phyloP scores from a whole-genome alignment of 2,888 invertebrate species.

The Flexamia atlantica region DNA sequence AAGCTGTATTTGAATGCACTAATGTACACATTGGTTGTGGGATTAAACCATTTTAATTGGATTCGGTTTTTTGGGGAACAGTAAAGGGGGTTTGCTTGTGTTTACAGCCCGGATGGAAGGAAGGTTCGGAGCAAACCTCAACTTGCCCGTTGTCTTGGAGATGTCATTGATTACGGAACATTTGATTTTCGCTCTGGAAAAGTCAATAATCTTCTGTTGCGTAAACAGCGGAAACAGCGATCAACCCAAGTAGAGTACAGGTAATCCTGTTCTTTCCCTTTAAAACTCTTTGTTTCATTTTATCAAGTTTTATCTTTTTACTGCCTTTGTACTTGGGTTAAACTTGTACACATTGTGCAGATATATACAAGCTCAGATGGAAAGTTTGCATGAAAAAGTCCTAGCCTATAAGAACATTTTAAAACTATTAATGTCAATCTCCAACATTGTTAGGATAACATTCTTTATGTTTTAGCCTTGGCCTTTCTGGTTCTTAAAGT shows the following conservation, averaged over 20 bases:
- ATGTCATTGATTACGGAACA: slow-evolving; percentile 86
- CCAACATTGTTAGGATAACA: too few species aligned
- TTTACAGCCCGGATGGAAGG: slow-evolving; percentile 87
- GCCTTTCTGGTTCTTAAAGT: too few species aligned
- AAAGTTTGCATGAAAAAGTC: too few species aligned
- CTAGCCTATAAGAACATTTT: too few species aligned
- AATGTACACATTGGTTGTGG: neutral
- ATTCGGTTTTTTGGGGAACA: slow-evolving; percentile 37
- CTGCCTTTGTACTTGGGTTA: too few species aligned
- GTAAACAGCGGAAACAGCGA: slow-evolving; percentile 81
- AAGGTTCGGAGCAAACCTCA: slow-evolving; percentile 90
- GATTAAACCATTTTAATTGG: neutral
- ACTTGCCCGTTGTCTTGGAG: slow-evolving; percentile 87
- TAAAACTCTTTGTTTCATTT: neutral
- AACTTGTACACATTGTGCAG: too few species aligned
- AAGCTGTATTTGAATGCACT: slow-evolving; percentile 17
- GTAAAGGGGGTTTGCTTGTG: slow-evolving; percentile 51
- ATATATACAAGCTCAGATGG: too few species aligned
- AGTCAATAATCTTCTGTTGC: slow-evolving; percentile 83
- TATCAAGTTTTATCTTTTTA: neutral
- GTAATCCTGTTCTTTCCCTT: slow-evolving; percentile 73
- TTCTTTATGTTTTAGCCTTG: too few species aligned
- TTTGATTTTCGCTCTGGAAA: slow-evolving; percentile 91
- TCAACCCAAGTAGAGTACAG: slow-evolving; percentile 84
- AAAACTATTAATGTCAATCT: too few species aligned